Evolutionary conservation across 1,140 invertebrate genomes (phyloP), one percentile per base, ranked within the genome.

Genomic region (Helicoverpa zea): DNA sequence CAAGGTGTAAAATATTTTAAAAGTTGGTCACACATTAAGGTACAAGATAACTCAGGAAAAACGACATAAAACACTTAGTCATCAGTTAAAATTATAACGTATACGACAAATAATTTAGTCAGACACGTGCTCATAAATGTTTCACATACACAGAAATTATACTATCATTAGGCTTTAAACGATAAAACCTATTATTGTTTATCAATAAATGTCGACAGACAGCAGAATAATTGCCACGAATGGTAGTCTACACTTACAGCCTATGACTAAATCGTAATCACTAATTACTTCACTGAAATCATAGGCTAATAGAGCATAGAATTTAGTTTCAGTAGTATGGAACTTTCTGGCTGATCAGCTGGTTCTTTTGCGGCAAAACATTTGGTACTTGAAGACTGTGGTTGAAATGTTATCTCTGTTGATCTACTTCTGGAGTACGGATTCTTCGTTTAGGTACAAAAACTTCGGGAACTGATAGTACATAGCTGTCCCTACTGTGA

Each of bases 131-230:
- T 4, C 35, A 43, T 43, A 9, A 16, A 51, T 3, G 23, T 18
- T 54, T 52, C 18, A 18, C 29, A 49, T 70, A 70, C 3, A 73
- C 18, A 29, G 1, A 29, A 59, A 58, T 29, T 56, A 43, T 43
- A 43, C 35, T 43, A 56, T 56, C 13, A 54, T 72, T 35, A 29
- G 23, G 14, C 16, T 11, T 30, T n/a, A 54, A 56, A 54, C 52
- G 18, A 73, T 56, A 73, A 72, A 73, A 54, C n/a, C 51, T 56
- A 30, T 52, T 68, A 72, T 73, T 73, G 16, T 43, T 18, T 75
- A 63, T 75, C 58, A 23, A 75, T 61, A 18, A 75, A 29, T 29
- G 43, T 68, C 43, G n/a, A 16, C 47, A 18, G 12, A 58, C 13
- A 47, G 16, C 13, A 14, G 29, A 10, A 4, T 43, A 74, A 43